Evolutionary conservation across 2,113 vertebrate species (phyloP), one percentile per base, ranked within the genome.

Genomic region (Myrmophylax atrothorax): DNA sequence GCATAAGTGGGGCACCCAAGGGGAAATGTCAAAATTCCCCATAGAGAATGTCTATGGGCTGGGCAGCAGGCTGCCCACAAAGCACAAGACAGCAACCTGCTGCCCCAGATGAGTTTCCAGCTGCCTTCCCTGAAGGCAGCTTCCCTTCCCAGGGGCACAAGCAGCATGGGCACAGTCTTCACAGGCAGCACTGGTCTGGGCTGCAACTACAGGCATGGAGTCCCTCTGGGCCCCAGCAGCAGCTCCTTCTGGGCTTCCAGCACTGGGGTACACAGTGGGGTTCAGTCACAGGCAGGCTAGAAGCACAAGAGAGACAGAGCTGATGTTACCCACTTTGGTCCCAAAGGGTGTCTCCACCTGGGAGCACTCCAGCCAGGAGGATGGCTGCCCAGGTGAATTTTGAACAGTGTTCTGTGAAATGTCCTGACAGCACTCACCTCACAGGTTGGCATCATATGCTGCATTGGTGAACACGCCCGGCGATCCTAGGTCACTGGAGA

Each of bases 361-460:
- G 58, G 47, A 86, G 62, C 42, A 47, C 12, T 56, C 37, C 44
- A n/a, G 11, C 18, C 18, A 0, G 42, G 12, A 52, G n/a, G 8
- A 35, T 4, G 19, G 73, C 33, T 28, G 49, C 46, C 28, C 18
- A 7, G 69, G 42, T 22, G 64, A 22, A 24, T 33, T 58, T 25
- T 47, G 25, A 9, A 2, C 14, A 11, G 60, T 17, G 50, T 37
- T 26, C 63, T 10, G 12, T 0, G 0, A 23, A 52, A 83, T 12
- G 1, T 22, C 38, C 10, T 0, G 0, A 22, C 5, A 1, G 10
- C 1, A 0, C 82, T 64, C 75, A 44, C 88, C 72, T 94, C 24
- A 97, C 35, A 97, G 73, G 69, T 84, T 97, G 89, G 80, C 93
- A 3, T 96, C 44, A 0, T 96, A 97, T 0, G 95, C 96, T 59